Percentiles rank a stretch among this genome's conserved stretches.
phyloP scores from a whole-genome alignment of 2,797 vertebrate species.

The Pogoniulus pusillus region DNA sequence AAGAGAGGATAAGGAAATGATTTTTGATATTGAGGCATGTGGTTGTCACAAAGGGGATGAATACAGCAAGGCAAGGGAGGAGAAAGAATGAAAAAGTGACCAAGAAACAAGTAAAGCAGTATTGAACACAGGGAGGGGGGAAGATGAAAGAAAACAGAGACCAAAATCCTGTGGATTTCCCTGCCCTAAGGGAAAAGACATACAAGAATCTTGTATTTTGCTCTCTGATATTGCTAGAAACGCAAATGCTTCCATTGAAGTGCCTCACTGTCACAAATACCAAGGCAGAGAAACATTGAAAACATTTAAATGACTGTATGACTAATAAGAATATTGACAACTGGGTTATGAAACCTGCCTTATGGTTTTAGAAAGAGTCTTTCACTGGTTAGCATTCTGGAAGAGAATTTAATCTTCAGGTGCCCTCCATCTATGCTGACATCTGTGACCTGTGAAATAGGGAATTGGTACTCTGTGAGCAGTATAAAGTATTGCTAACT shows the following conservation, averaged over 20 bases:
- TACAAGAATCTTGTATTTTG: neutral
- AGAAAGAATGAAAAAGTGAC: neutral
- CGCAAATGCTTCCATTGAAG: neutral
- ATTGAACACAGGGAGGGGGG: neutral
- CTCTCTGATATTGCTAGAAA: neutral
- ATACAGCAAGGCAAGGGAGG: neutral
- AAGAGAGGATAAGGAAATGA: neutral
- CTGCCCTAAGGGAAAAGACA: neutral
- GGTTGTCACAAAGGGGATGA: neutral
- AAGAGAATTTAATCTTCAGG: neutral
- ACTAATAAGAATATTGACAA: neutral
- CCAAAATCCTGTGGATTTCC: neutral
- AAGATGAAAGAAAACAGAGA: neutral
- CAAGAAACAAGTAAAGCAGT: neutral
- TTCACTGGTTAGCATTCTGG: neutral
- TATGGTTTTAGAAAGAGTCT: neutral
- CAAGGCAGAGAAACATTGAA: neutral
- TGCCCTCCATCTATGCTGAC: neutral
- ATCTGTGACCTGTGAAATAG: neutral
- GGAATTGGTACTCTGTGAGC: neutral
- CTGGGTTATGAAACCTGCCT: neutral
- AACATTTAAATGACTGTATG: neutral
- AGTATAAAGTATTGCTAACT: neutral
- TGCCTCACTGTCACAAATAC: neutral
- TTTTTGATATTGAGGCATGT: neutral